Percentiles rank a stretch among this genome's conserved stretches.
Conservation (phyloP, 2,797 vertebrate species). For the Chrosomus eos region DNA sequence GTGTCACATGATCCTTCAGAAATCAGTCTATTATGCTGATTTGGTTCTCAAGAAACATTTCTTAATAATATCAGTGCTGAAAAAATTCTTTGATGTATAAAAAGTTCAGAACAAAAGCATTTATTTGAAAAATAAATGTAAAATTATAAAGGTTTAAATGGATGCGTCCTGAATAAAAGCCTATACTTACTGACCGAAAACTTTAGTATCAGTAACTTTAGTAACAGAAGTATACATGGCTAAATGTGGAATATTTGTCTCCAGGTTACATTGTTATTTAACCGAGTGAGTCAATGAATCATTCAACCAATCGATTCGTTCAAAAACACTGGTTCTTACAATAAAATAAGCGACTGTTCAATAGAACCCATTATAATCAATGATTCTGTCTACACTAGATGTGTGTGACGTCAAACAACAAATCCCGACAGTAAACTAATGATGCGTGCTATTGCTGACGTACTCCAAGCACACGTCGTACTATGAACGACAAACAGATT, state of each 20-base stretch:
- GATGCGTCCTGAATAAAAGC: not conserved
- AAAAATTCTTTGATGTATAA: not conserved
- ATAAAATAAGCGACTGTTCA: not conserved
- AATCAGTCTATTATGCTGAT: not conserved
- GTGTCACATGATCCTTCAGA: not conserved
- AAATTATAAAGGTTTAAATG: not conserved
- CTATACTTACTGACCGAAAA: not conserved
- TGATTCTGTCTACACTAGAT: not conserved
- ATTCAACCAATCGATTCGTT: not conserved
- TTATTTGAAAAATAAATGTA: not conserved
- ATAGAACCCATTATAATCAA: not conserved
- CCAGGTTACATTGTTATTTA: not conserved
- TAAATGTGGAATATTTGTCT: not conserved
- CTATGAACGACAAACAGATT: not conserved
- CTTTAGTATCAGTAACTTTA: not conserved
- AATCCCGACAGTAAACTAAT: not conserved
- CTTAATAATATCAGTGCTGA: not conserved
- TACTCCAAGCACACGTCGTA: not conserved
- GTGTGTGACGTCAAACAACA: not conserved
- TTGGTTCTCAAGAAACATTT: not conserved
- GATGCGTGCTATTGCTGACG: not conserved
- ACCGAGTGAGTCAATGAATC: not conserved
- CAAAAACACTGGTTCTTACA: not conserved
- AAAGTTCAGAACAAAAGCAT: not conserved
- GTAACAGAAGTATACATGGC: not conserved